Conservation (phyloP, 2,797 vertebrate genomes). For the Microctenopoma lineatum region DNA sequence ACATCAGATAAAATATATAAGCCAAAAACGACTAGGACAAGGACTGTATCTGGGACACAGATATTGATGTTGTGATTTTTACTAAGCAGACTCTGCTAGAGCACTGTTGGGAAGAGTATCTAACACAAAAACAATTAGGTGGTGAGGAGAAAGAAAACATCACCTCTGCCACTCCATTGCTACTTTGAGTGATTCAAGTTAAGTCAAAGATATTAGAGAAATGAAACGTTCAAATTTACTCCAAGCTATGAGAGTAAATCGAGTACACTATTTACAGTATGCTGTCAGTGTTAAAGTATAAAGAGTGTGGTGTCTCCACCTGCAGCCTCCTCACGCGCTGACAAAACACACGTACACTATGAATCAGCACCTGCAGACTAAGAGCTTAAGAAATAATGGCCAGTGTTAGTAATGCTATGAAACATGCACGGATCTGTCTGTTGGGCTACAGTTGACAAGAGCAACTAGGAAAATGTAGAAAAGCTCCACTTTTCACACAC, state of each 20-base stretch:
- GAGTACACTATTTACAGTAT: neutral
- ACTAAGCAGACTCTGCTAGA: neutral
- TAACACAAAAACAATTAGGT: conserved; percentile 11
- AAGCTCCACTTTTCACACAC: conserved; percentile 15
- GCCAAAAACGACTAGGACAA: too few species aligned
- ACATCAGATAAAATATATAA: too few species aligned
- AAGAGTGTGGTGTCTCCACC: conserved; percentile 1
- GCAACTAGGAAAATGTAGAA: conserved; percentile 36
- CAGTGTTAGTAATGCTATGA: conserved; percentile 30
- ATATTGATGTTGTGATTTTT: neutral
- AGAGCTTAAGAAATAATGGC: conserved; percentile 46
- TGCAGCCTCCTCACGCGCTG: conserved; percentile 17
- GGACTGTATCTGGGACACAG: neutral
- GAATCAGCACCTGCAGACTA: conserved; percentile 24
- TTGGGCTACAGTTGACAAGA: conserved; percentile 49
- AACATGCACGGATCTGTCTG: conserved; percentile 37
- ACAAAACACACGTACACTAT: conserved; percentile 18
- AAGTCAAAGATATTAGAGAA: conserved; percentile 8
- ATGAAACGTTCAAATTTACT: neutral
- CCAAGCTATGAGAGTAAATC: conserved; percentile 5
- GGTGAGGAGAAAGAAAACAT: conserved; percentile 17
- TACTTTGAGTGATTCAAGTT: conserved; percentile 49
- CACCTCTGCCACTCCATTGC: conserved; percentile 37
- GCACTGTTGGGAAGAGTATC: neutral
- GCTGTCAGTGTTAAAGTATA: neutral